These are phyloP conservation scores for Megaceryle torquata DNA, from an alignment of 2,113 vertebrate species.

Conservation along the genomic window DNA sequence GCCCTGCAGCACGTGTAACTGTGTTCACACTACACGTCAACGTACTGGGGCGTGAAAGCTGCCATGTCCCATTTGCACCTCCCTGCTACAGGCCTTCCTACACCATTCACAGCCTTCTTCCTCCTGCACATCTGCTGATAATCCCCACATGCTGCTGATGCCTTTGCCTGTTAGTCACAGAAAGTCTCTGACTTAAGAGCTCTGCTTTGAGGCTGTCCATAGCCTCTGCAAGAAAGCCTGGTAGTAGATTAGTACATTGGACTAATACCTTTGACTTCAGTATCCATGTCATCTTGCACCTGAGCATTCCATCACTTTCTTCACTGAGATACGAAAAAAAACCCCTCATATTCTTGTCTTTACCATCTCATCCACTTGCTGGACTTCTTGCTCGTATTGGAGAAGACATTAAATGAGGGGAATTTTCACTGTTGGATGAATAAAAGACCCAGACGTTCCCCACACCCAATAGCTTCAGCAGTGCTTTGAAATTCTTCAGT, in stretches of 20 bases:
- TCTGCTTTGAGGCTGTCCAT: background rate
- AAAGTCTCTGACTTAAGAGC: background rate
- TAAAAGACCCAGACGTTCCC: background rate
- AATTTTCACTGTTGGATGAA: background rate
- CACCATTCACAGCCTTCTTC: background rate
- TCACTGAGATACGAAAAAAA: background rate
- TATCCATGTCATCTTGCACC: background rate
- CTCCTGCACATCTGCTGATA: background rate
- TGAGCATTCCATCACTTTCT: background rate
- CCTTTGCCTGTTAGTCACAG: background rate
- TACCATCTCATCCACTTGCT: background rate
- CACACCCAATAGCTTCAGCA: background rate
- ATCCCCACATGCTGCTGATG: background rate
- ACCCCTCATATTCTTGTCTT: background rate
- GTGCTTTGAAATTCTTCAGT: background rate
- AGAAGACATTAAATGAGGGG: background rate
- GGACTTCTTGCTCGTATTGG: background rate
- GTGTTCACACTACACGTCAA: background rate
- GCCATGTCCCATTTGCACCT: background rate
- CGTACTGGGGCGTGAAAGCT: rapidly evolving
- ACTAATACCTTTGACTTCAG: background rate
- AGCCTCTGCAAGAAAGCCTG: background rate
- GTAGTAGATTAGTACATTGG: background rate
- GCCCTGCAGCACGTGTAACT: background rate
- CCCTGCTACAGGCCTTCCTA: background rate